Evolutionary conservation across 2,113 vertebrate species (phyloP).

Genomic region (Steatornis caripensis): DNA sequence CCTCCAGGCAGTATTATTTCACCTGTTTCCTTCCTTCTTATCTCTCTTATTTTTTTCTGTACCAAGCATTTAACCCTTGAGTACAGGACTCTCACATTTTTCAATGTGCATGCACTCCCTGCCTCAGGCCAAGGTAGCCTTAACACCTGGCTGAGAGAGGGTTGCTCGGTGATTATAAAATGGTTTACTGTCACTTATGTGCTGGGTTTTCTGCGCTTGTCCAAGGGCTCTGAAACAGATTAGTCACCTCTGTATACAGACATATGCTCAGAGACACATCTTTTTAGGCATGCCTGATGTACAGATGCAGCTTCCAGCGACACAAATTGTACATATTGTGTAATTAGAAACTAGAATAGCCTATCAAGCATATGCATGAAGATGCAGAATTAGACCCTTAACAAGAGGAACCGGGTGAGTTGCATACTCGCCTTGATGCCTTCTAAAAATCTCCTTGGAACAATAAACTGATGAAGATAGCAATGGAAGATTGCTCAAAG

Average conservation of each 20-base stretch:
- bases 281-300: neutral
- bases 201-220: neutral
- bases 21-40: neutral
- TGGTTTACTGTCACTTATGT: neutral
- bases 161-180: neutral
- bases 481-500: neutral
- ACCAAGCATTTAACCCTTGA: neutral
- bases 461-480: neutral
- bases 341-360: neutral
- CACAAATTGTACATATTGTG: rapidly evolving
- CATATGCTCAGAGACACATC: rapidly evolving
- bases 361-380: neutral
- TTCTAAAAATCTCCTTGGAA: neutral
- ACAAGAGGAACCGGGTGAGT: neutral
- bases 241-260: neutral
- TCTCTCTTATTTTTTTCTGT: neutral
- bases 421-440: neutral
- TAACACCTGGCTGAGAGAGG: neutral
- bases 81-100: neutral
- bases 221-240: neutral
- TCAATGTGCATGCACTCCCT: neutral
- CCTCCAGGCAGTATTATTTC: neutral
- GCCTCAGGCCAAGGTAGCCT: neutral
- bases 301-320: neutral
- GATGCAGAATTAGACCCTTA: neutral